These are phyloP conservation scores for Meandrusa payeni DNA, from an alignment of 2,888 invertebrate species.

Conservation along the genomic window DNA sequence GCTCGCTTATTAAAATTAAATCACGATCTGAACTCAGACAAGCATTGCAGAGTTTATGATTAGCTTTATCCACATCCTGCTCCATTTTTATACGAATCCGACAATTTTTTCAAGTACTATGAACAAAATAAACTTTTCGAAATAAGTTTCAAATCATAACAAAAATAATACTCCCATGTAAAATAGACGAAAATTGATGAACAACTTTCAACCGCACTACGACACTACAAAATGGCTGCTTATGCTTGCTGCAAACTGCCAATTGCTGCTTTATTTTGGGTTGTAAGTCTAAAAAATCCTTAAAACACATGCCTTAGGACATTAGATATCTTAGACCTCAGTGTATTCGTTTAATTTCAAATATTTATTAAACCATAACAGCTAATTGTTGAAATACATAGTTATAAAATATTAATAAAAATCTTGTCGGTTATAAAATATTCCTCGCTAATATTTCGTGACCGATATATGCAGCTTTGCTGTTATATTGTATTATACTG, in stretches of 20 bases:
- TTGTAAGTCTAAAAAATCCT: slow-evolving; percentile 41
- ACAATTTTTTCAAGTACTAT: slow-evolving; percentile 26
- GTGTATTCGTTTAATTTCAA: too few relatives aligned
- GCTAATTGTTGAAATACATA: too few relatives aligned
- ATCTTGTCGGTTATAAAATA: too few relatives aligned
- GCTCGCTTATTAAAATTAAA: slow-evolving; percentile 52
- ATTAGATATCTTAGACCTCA: too few relatives aligned
- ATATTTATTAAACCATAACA: too few relatives aligned
- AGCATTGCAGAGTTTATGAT: slow-evolving; percentile 55
- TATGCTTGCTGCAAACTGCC: too few relatives aligned
- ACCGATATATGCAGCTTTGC: too few relatives aligned
- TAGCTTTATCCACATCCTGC: slow-evolving; percentile 60
- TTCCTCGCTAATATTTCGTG: too few relatives aligned
- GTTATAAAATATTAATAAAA: too few relatives aligned
- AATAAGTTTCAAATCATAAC: slow-evolving; percentile 65
- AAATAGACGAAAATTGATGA: slow-evolving; percentile 73
- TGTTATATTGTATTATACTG: too few relatives aligned
- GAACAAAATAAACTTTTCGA: slow-evolving; percentile 31
- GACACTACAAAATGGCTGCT: slow-evolving; percentile 80
- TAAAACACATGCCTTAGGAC: too few relatives aligned
- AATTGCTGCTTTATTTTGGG: slow-evolving; percentile 41
- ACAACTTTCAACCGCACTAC: slow-evolving; percentile 57
- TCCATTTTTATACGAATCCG: slow-evolving; percentile 51
- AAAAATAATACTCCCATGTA: slow-evolving; percentile 80
- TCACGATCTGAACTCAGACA: slow-evolving; percentile 65